phyloP scores from a whole-genome alignment of 2,797 vertebrate species.

The Ctenopoma multispine region DNA sequence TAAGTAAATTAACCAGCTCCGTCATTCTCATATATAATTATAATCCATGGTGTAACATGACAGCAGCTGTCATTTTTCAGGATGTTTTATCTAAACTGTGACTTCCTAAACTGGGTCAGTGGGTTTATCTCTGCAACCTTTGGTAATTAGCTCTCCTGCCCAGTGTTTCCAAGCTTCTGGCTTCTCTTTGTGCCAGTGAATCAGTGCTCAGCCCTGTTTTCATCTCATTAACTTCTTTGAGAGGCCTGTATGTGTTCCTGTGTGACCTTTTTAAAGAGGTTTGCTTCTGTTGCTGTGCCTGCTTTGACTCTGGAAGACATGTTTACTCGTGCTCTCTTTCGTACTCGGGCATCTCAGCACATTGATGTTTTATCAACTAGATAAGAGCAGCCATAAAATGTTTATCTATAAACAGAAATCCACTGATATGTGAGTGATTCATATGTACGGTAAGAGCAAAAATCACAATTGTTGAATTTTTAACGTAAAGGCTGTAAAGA shows the following conservation, averaged over 20 bases:
- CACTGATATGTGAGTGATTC: too few relatives aligned
- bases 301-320: background rate
- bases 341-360: background rate
- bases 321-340: background rate
- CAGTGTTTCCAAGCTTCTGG: slow-evolving; percentile 10
- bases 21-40: too few relatives aligned
- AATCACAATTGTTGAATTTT: background rate
- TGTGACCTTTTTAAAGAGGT: background rate
- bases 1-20: background rate
- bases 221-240: slow-evolving; percentile 31
- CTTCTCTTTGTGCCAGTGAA: slow-evolving; percentile 18
- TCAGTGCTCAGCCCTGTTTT: slow-evolving; percentile 9
- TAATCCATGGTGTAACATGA: slow-evolving; percentile 29
- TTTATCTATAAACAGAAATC: too few relatives aligned
- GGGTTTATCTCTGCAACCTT: slow-evolving; percentile 15
- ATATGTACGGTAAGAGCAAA: too few relatives aligned
- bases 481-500: background rate
- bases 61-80: slow-evolving; percentile 13
- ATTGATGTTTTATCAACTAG: background rate
- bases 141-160: slow-evolving; percentile 22
- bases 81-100: slow-evolving; percentile 10
- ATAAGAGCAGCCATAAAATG: background rate
- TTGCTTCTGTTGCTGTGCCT: background rate
- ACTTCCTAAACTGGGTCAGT: slow-evolving; percentile 36
- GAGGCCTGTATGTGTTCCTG: slow-evolving; percentile 12